Percentiles rank a stretch among this genome's conserved stretches.
These are phyloP conservation scores for Himalopsyche kuldschensis DNA, from an alignment of 2,888 invertebrate genomes.

Conservation along the genomic window DNA sequence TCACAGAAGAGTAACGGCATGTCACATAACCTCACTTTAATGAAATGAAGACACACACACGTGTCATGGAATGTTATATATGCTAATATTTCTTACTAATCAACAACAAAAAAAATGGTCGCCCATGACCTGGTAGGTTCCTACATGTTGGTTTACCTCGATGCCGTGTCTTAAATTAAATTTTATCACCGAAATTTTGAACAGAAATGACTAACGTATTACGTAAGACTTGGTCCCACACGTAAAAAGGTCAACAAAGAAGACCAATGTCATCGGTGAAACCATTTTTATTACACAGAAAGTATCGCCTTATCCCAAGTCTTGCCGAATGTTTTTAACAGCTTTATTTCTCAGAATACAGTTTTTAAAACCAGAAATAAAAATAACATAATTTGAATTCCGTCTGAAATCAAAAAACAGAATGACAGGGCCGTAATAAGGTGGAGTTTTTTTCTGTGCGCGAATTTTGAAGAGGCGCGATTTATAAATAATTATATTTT, in stretches of 20 bases:
- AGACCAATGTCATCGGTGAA: not conserved
- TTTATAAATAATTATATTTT: no score
- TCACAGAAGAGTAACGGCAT: no score
- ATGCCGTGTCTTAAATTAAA: not conserved
- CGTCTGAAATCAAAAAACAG: no score
- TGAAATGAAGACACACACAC: not conserved
- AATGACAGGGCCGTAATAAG: no score
- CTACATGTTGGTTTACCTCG: not conserved
- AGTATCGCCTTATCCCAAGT: no score
- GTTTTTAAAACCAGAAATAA: no score
- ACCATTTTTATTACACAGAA: not conserved
- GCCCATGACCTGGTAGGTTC: not conserved
- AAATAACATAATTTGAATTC: no score
- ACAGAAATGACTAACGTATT: not conserved
- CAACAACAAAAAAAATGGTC: not conserved
- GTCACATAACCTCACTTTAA: not conserved
- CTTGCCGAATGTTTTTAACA: no score
- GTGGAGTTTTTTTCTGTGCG: no score
- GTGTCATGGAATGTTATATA: not conserved
- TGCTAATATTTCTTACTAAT: not conserved
- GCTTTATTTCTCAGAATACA: no score
- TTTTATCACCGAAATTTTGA: not conserved
- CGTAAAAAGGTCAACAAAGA: not conserved
- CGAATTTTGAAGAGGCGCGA: no score
- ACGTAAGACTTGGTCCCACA: not conserved